Conservation (phyloP, 2,113 vertebrate species). For the Ceyx margarethae region DNA sequence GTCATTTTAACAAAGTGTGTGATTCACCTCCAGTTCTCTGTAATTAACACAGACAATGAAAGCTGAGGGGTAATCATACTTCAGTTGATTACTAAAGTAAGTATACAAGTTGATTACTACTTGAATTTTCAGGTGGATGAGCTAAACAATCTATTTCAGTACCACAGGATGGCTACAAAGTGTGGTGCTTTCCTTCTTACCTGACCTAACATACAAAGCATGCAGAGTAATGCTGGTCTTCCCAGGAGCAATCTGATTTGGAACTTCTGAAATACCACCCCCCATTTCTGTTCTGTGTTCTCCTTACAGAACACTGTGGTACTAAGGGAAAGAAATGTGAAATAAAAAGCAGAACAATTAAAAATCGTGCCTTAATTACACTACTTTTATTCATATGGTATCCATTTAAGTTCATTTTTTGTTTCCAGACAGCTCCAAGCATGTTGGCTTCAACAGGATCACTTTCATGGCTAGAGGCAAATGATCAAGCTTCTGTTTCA, state of each 20-base stretch:
- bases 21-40: background rate
- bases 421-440: background rate
- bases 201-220: background rate
- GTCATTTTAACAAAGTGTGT: background rate
- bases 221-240: background rate
- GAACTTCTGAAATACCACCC: background rate
- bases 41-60: background rate
- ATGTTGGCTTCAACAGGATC: background rate
- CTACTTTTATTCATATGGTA: background rate
- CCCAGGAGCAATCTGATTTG: background rate
- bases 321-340: background rate
- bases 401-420: background rate
- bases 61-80: background rate
- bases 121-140: background rate
- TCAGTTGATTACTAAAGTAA: background rate
- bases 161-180: background rate
- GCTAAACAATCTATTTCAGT: background rate
- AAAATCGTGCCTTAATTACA: background rate
- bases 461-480: background rate
- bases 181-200: background rate
- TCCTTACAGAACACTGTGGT: background rate
- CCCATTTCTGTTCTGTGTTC: background rate
- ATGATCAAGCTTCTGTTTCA: background rate
- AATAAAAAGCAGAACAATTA: background rate
- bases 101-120: background rate